Evolutionary conservation across 2,888 invertebrate genomes (phyloP), one percentile per base, ranked within the genome.

Genomic region (Furcula furcula): DNA sequence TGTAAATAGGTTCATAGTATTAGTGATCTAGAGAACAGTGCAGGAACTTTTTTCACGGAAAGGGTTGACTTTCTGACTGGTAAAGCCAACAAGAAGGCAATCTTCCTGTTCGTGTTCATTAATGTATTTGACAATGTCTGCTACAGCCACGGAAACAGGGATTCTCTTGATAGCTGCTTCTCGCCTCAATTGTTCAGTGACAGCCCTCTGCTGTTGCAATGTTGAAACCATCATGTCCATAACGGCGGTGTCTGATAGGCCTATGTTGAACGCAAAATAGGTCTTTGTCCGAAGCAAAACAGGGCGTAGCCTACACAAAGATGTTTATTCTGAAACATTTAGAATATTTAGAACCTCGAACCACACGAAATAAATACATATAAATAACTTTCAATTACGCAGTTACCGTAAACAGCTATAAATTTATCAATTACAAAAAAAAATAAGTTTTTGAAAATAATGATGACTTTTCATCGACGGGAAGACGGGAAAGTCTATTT

Each of bases 151-250:
- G 18, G 97, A 97, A 13, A 96, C 94, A 25, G 94, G 94, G 65
- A 97, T 93, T 36, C 98, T 92, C 68, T 94, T 95, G 37, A 98
- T 92, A 25, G 95, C 93, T 31, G 97, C 97, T 82, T 98, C 98
- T 32, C 97, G 92, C 47, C 97, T 92, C 50, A 98, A 91, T 89
- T 98, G 98, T 76, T 98, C 97, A 39, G 97, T 97, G 54, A 97
- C 93, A 85, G 95, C 93, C 64, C 96, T 93, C 90, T 98, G 98
- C 90, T 98, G 97, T 85, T 97, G 97, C 71, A 98, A 91, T 82
- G 94, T 96, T 64, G 96, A 95, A 91, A 97, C 95, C 94, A 96
- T 95, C 93, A 96, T 95, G 91, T 95, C 95, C 93, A 96, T 94
- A 89, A 95, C 93, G 90, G 95, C 95, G 72, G 94, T 95, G 83